These are phyloP conservation scores for Melieria omissa DNA, from an alignment of 2,888 invertebrate genomes.

Conservation along the genomic window DNA sequence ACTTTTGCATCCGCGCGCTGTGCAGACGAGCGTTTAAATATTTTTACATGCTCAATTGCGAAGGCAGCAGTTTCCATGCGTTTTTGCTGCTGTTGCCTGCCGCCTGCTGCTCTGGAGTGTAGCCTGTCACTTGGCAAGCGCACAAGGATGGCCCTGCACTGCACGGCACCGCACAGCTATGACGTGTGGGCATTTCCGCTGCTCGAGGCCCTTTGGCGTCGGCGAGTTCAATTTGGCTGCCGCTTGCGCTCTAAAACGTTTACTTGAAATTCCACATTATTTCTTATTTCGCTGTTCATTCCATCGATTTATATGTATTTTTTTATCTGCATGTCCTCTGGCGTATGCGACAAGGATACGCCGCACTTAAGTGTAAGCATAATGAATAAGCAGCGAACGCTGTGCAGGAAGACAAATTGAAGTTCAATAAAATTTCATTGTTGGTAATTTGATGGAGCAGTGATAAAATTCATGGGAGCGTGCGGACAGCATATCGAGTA, in stretches of 20 bases:
- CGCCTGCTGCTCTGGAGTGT: not conserved
- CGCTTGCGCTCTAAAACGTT: conserved; percentile 2
- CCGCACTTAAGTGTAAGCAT: conserved; percentile 14
- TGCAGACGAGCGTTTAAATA: conserved; percentile 57
- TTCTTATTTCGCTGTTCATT: conserved; percentile 12
- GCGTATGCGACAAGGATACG: not conserved
- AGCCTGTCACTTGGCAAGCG: not conserved
- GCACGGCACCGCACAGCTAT: not conserved
- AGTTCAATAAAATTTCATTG: conserved; percentile 19
- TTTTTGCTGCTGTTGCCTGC: not conserved
- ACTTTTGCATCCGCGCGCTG: conserved; percentile 25
- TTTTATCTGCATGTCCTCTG: conserved; percentile 8
- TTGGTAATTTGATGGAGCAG: too few species aligned
- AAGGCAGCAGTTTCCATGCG: conserved; percentile 15
- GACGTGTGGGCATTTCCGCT: conserved; percentile 37
- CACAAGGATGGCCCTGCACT: not conserved
- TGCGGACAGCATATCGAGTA: not conserved
- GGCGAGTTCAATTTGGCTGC: conserved; percentile 34
- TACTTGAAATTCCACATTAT: conserved; percentile 8
- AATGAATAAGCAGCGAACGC: conserved; percentile 30
- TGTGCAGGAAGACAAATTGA: conserved; percentile 8
- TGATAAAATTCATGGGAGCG: too few species aligned
- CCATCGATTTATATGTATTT: conserved; percentile 16
- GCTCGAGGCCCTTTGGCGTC: conserved; percentile 52
- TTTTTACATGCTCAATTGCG: conserved; percentile 54